Percentiles rank a stretch among this genome's conserved stretches.
phyloP scores from a whole-genome alignment of 2,888 invertebrate genomes.

The Dynastes tityus region DNA sequence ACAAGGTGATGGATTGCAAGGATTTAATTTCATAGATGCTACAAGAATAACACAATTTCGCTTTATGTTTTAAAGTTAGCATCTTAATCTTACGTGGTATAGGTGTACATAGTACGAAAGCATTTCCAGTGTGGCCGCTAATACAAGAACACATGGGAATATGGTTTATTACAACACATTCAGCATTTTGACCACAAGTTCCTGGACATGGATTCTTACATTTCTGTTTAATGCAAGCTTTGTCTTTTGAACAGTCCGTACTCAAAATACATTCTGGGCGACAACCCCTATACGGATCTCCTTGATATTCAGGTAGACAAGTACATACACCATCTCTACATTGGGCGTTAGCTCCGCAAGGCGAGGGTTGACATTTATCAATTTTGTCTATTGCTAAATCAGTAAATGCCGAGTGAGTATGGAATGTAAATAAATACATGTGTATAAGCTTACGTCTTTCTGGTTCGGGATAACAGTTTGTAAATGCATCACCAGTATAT shows the following conservation, averaged over 20 bases:
- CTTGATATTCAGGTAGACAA: slow-evolving; percentile 84
- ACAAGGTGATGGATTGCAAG: slow-evolving; percentile 65
- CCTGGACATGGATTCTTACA: slow-evolving; percentile 79
- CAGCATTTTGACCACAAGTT: slow-evolving; percentile 81
- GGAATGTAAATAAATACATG: not conserved
- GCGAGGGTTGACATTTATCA: slow-evolving; percentile 83
- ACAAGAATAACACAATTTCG: slow-evolving; percentile 49
- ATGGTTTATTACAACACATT: slow-evolving; percentile 83
- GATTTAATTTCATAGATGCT: slow-evolving; percentile 65
- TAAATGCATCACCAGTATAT: slow-evolving; percentile 84
- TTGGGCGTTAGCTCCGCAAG: slow-evolving; percentile 88
- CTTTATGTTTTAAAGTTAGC: no score
- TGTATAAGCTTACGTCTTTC: slow-evolving; percentile 53
- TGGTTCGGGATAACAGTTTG: slow-evolving; percentile 69
- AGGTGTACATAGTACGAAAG: slow-evolving; percentile 76
- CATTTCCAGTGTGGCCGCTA: slow-evolving; percentile 79
- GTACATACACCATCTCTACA: slow-evolving; percentile 86
- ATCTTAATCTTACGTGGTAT: slow-evolving; percentile 69
- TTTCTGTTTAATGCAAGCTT: slow-evolving; percentile 79
- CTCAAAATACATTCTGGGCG: slow-evolving; percentile 82
- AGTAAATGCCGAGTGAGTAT: not conserved
- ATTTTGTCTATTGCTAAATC: slow-evolving; percentile 59
- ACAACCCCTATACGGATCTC: slow-evolving; percentile 82
- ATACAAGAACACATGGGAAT: slow-evolving; percentile 83
- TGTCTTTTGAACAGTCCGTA: slow-evolving; percentile 76